Conservation (phyloP, 2,888 invertebrate genomes). For the Eristalis tenax region DNA sequence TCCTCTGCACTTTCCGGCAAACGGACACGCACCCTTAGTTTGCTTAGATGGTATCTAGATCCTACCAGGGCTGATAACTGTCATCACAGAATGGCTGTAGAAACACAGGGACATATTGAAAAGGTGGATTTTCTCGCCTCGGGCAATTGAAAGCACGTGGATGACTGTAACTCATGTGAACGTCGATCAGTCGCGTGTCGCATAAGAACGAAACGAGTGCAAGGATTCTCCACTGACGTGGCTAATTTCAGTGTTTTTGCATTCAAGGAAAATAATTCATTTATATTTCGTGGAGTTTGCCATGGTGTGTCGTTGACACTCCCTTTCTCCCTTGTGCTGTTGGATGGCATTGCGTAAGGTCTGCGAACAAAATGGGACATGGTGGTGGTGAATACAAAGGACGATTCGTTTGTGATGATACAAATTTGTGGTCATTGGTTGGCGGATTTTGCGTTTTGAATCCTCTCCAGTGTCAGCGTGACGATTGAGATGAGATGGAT, state of each 20-base stretch:
- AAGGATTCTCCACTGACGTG: conserved; percentile 75
- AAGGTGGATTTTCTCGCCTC: conserved; percentile 80
- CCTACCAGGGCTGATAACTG: conserved; percentile 79
- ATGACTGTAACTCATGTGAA: conserved; percentile 63
- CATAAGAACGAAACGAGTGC: conserved; percentile 50
- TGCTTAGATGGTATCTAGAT: conserved; percentile 68
- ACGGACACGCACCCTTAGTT: neutral
- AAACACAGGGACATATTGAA: conserved; percentile 63
- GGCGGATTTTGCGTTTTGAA: conserved; percentile 36
- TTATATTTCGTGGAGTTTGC: conserved; percentile 70
- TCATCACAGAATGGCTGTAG: conserved; percentile 76
- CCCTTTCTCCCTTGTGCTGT: conserved; percentile 61
- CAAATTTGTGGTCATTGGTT: conserved; percentile 58
- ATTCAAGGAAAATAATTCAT: conserved; percentile 80
- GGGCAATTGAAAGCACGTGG: conserved; percentile 73
- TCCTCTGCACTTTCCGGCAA: neutral
- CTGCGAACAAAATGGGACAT: conserved; percentile 30
- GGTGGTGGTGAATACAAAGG: conserved; percentile 45
- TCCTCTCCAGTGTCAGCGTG: neutral
- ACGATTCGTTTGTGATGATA: conserved; percentile 68
- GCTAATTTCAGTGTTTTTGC: conserved; percentile 79
- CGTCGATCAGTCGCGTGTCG: conserved; percentile 75
- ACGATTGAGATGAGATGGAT: conserved; percentile 33
- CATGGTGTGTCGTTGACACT: conserved; percentile 51
- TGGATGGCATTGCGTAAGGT: conserved; percentile 39